Percentiles rank a stretch among this genome's conserved stretches.
These are phyloP conservation scores for Actinemys pallida DNA, from an alignment of 2,113 vertebrate species.

Conservation along the genomic window DNA sequence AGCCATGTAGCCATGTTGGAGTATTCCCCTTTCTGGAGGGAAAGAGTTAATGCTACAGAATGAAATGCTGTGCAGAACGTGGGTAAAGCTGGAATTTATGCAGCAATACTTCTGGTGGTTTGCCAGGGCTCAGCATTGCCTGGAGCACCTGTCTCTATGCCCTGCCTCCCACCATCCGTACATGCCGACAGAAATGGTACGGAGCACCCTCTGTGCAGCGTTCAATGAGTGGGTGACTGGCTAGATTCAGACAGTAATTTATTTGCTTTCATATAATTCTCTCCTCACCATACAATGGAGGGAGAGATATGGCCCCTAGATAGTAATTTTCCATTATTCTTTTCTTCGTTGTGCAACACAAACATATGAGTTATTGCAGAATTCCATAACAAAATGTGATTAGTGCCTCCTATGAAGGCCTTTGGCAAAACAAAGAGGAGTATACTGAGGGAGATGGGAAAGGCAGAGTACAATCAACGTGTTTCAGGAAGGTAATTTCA, in stretches of 20 bases:
- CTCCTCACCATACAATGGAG: not conserved
- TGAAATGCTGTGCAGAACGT: fast-evolving
- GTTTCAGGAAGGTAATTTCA: slow-evolving; percentile 29
- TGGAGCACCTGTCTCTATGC: not conserved
- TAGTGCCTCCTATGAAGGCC: not conserved
- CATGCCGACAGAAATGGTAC: fast-evolving
- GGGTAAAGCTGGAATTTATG: not conserved
- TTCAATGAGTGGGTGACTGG: not conserved
- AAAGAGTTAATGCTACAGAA: fast-evolving
- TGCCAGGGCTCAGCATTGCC: not conserved
- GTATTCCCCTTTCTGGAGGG: not conserved
- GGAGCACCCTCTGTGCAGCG: not conserved
- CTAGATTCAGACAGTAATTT: not conserved
- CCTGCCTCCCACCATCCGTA: not conserved
- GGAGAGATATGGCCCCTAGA: not conserved
- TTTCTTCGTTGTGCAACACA: not conserved
- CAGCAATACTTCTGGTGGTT: not conserved
- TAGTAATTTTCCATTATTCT: slow-evolving; percentile 6
- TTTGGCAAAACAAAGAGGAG: not conserved
- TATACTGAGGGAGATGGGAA: slow-evolving; percentile 11
- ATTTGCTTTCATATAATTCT: not conserved
- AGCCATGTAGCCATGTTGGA: not conserved
- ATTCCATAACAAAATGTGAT: slow-evolving; percentile 30
- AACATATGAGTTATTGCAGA: slow-evolving; percentile 34
- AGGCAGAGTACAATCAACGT: not conserved